These are phyloP conservation scores for Mallotus villosus DNA, from an alignment of 2,797 vertebrate species.

Conservation along the genomic window DNA sequence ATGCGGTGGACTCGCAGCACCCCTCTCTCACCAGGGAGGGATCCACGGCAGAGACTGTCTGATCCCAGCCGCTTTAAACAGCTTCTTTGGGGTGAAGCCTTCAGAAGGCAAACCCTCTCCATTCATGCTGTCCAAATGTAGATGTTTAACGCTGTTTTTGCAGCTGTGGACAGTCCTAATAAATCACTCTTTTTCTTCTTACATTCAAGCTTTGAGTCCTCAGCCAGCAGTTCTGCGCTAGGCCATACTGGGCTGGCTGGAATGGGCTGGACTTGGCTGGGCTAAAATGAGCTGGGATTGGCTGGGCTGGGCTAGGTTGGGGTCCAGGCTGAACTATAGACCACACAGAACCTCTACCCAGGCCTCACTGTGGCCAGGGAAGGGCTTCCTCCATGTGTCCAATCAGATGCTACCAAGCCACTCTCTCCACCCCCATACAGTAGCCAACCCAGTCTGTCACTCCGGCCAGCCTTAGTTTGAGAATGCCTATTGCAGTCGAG, in stretches of 20 bases:
- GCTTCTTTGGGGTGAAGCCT: constrained; percentile 19
- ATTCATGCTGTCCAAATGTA: constrained; percentile 27
- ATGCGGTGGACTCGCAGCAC: constrained; percentile 11
- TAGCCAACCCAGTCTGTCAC: not conserved
- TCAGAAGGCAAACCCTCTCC: constrained; percentile 27
- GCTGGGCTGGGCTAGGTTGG: constrained; percentile 23
- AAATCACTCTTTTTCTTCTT: constrained; percentile 44
- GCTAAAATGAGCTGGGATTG: not conserved
- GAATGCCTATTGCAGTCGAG: not conserved
- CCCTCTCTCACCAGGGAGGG: constrained; percentile 32
- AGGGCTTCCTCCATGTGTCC: not conserved
- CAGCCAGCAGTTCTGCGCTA: constrained; percentile 13
- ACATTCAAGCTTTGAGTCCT: constrained; percentile 38
- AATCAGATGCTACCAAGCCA: not conserved
- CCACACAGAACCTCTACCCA: constrained; percentile 18
- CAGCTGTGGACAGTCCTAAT: constrained; percentile 58
- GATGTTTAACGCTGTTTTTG: constrained; percentile 51
- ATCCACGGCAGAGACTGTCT: constrained; percentile 35
- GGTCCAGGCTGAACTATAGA: constrained; percentile 35
- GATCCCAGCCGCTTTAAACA: constrained; percentile 32
- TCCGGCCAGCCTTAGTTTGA: not conserved
- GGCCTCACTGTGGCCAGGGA: constrained; percentile 9
- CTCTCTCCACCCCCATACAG: not conserved
- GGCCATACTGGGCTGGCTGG: too few relatives aligned
- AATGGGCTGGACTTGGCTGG: too few relatives aligned